phyloP scores from a whole-genome alignment of 1,140 invertebrate genomes.

The Aphis craccivora region DNA sequence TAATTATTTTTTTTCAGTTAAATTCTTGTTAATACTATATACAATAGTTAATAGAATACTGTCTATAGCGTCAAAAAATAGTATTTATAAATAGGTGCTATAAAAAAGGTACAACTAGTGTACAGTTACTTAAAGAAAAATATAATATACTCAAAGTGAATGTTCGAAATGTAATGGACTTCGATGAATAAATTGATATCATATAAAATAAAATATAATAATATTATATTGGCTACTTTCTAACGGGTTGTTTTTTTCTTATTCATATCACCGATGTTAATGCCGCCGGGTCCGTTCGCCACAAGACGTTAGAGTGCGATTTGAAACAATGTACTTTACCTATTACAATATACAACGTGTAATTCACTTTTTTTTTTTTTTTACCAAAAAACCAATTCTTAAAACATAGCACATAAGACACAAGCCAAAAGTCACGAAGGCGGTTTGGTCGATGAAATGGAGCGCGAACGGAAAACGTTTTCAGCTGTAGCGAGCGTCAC shows the following conservation, averaged over 20 bases:
- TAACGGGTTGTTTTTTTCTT: not conserved
- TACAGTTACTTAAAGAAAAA: not conserved
- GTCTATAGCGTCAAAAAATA: not conserved
- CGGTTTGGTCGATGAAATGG: conserved; percentile 38
- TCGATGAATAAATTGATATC: not conserved
- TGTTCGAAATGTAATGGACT: not conserved
- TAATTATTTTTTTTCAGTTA: not conserved
- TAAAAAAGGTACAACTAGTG: not conserved
- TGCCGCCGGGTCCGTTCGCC: not conserved
- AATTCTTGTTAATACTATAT: not conserved
- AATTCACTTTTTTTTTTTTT: not conserved
- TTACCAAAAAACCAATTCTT: not conserved
- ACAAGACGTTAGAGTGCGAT: not conserved
- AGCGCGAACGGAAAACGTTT: conserved; percentile 50
- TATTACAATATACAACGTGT: not conserved
- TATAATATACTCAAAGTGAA: not conserved
- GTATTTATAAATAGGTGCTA: not conserved
- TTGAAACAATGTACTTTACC: not conserved
- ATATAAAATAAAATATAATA: not conserved
- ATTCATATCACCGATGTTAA: not conserved
- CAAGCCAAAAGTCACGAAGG: conserved; percentile 23
- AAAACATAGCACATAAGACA: not conserved
- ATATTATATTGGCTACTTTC: not conserved
- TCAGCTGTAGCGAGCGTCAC: conserved; percentile 31
- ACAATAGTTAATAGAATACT: not conserved